Base-by-base conservation (phyloP, 2,797 vertebrate species). In the Dromococcyx pavoninus region DNA sequence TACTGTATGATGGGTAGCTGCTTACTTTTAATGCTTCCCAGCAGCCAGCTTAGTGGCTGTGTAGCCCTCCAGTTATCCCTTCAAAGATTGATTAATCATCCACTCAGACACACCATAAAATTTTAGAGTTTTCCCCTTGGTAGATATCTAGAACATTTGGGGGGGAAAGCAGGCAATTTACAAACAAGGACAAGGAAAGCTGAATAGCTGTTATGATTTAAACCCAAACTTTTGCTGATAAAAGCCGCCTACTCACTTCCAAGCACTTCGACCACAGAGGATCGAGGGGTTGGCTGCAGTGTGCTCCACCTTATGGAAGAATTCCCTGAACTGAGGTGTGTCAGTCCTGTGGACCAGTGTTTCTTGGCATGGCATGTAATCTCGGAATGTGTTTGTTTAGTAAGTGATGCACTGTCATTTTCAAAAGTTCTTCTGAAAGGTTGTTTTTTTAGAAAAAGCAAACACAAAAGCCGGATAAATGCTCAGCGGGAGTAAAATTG, bases 121-220 rank as follows among this genome's bases (percentile, higher is more conserved):
- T 95, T 96, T 90, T 79, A 90, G 79, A 82, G 78, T 54, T 88
- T 95, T 93, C 94, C 74, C 83, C 89, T 92, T 84, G 88, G 88
- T 93, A 87, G 84, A 81, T 48, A 54, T 62, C 72, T 91, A 73
- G 85, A 93, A 79, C 50, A 76, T 89, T 74, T 84, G 14, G 48
- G 16, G 22, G 16, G 57, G 9, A 83, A 53, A 43, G 24, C 5
- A 91, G 54, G 46, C 51, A 81, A 76, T 93, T 95, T 92, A 84
- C 85, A 96, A 95, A 96, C 82, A 95, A 95, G 92, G 87, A 88
- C 82, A 88, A 80, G 54, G 54, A 92, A 96, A 88, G 25, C 74
- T 82, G 87, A 92, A 65, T 61, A 88, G 89, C 61, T 92, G 61
- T 51, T 92, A 69, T 76, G 86, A 86, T 91, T 95, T 93, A 87